A percentile compares a stretch with the other conserved stretches of the same genome.
Evolutionary conservation across 2,888 invertebrate genomes (phyloP).

Genomic region (Volucella zonaria): DNA sequence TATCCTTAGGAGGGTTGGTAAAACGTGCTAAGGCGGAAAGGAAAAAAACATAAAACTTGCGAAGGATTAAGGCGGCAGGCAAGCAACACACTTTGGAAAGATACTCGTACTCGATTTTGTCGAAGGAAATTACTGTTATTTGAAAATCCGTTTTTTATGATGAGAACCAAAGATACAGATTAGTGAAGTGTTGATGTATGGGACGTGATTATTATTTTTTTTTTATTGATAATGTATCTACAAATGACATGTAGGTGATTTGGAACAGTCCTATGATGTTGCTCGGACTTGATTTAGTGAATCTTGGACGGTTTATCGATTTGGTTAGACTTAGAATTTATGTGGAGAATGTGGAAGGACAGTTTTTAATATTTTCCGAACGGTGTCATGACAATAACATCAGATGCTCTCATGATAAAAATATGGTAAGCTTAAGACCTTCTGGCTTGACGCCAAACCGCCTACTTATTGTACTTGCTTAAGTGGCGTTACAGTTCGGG

Average conservation of each 20-base stretch:
- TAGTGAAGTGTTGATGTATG: not conserved
- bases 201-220: not conserved
- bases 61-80: not conserved
- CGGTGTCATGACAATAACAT: too few relatives aligned
- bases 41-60: constrained; percentile 31
- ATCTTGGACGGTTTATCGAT: not conserved
- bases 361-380: too few relatives aligned
- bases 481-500: too few relatives aligned
- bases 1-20: not conserved
- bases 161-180: constrained; percentile 1
- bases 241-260: not conserved
- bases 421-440: too few relatives aligned
- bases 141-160: constrained; percentile 42
- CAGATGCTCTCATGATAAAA: too few relatives aligned
- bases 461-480: too few relatives aligned
- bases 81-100: not conserved
- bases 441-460: too few relatives aligned
- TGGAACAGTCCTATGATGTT: not conserved
- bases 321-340: not conserved
- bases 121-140: constrained; percentile 36
- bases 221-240: constrained; percentile 9
- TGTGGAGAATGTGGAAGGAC: too few relatives aligned
- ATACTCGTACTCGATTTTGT: constrained; percentile 7
- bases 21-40: not conserved
- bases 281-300: not conserved